Evolutionary conservation across 2,113 vertebrate species (phyloP), one percentile per base, ranked within the genome.

Genomic region (Panthera tigris): DNA sequence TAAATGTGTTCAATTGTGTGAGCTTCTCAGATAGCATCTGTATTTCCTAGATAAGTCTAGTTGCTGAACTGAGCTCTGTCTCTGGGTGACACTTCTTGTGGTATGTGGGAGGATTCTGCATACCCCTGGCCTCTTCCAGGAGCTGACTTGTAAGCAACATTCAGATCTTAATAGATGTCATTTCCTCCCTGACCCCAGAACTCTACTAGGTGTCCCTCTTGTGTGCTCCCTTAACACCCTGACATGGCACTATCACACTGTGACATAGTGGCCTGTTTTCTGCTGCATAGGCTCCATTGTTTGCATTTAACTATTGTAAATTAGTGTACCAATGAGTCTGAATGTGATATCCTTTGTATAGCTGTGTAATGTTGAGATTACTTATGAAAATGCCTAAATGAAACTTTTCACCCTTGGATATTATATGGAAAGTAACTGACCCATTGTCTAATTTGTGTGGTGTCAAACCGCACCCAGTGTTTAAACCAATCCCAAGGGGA

Each of bases 401-500:
- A 87, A 85, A 89, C 50, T 93, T 98, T 98, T 68, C 97, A 95
- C 91, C 57, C 29, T 94, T 98, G 98, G 98, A 98, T 96, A 94
- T 93, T 95, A 97, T 96, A 71, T 89, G 73, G 8, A 4, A 87
- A 94, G 12, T 39, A 65, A 61, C n/a, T 23, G n/a, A 76, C n/a
- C 65, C 52, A 45, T 52, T 89, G 27, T 55, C 48, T 79, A 25
- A 31, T 69, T 85, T 91, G 57, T 79, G 31, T 79, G 23, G 13
- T 57, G 23, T 74, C 33, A 87, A 96, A 25, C 19, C 57, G 45
- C 23, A 63, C 7, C 31, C 25, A 15, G 18, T 90, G 18, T 96
- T 63, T 31, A 74, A 86, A 94, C 18, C 31, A 25, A 66, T 81
- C 66, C 55, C 73, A 91, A 31, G 31, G 31, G 19, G 27, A 83